Evolutionary conservation across 2,888 invertebrate genomes (phyloP), one percentile per base, ranked within the genome.

Genomic region (Mesorhabditis sp.): DNA sequence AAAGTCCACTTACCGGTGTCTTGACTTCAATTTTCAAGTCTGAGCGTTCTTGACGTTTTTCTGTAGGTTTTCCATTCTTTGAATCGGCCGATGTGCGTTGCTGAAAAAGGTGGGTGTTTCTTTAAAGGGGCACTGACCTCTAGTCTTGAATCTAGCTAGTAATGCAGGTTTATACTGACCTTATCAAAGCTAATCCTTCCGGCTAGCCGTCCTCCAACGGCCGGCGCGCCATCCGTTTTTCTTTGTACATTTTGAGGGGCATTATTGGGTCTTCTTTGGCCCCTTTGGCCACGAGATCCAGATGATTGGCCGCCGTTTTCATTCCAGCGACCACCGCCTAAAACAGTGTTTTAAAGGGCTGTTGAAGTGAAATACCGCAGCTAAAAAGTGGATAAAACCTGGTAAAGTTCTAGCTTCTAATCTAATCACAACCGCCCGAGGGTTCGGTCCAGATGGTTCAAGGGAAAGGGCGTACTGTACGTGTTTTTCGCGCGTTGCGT

Each of bases 21-120:
- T 50, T 50, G 58, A 50, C n/a, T n/a, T 50, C 58, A 50, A 50
- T 50, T 50, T 50, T 50, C 10, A 50, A 50, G 58, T 50, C 58
- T 50, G 58, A 50, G 10, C 28, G 28, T 50, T 50, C 58, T 50
- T 50, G 7, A 10, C 58, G n/a, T 50, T 50, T 50, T 50, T 28
- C 28, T 28, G 28, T 28, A 28, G 58, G 58, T n/a, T n/a, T 13
- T 50, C n/a, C 58, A 50, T 50, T 50, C 58, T 50, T 50, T 50
- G 7, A 13, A n/a, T 50, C 58, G 58, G 58, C n/a, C 7, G 58
- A 50, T 13, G 58, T 50, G 7, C 58, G 7, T 50, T 50, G 10
- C 58, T 50, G n/a, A 50, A 50, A 50, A n/a, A 50, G 7, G n/a
- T 50, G 28, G 28, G 28, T 28, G 28, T 1, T 28, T 28, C 28